These are phyloP conservation scores for Barypeithes pellucidus DNA, from an alignment of 2,888 invertebrate genomes.

Conservation along the genomic window DNA sequence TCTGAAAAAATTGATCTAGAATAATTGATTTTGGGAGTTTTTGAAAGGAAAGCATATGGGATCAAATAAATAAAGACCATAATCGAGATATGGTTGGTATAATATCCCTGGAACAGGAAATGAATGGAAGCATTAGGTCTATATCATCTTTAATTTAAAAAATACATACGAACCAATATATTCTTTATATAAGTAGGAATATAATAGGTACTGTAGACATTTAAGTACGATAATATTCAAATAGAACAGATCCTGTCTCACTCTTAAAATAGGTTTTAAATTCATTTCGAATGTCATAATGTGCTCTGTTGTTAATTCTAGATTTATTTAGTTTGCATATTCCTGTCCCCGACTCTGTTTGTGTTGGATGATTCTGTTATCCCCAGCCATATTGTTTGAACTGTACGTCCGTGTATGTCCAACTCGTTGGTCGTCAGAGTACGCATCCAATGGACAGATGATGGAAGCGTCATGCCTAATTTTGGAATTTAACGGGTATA, in stretches of 20 bases:
- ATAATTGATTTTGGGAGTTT: background rate
- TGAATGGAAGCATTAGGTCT: background rate
- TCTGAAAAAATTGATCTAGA: background rate
- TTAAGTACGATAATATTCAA: background rate
- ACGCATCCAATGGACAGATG: background rate
- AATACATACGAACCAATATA: background rate
- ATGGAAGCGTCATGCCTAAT: too few relatives aligned
- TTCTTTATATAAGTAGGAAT: too few relatives aligned
- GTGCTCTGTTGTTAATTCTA: background rate
- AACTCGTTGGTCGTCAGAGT: too few relatives aligned
- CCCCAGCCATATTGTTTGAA: background rate
- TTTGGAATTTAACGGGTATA: too few relatives aligned
- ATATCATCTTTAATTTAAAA: too few relatives aligned
- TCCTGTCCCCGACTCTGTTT: background rate
- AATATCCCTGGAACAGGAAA: background rate
- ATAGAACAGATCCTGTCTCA: background rate
- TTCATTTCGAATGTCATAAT: background rate
- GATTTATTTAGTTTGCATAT: constrained; percentile 3
- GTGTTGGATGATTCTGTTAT: background rate
- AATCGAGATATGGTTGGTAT: background rate
- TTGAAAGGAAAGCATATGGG: background rate
- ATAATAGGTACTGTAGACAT: background rate
- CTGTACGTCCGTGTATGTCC: too few relatives aligned
- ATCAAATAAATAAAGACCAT: background rate
- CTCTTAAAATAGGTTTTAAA: background rate